A percentile compares a stretch with the other conserved stretches of the same genome.
These are phyloP conservation scores for Sinocyclocheilus grahami DNA, from an alignment of 2,113 vertebrate genomes.

Conservation along the genomic window DNA sequence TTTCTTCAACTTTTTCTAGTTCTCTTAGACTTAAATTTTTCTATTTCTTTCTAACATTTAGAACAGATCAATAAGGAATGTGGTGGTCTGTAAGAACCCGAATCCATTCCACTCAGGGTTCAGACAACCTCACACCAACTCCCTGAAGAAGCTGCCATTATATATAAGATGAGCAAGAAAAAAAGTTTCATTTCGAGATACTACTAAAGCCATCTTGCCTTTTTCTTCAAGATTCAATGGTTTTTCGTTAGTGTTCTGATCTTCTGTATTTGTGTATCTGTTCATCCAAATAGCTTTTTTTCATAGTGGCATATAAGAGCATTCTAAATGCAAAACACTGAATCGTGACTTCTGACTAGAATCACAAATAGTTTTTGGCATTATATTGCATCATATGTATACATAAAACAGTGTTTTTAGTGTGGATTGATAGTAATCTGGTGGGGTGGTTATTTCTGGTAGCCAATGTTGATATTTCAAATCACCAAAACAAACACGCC, in stretches of 20 bases:
- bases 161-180: not conserved
- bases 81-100: not conserved
- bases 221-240: not conserved
- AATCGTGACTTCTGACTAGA: not conserved
- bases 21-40: slow-evolving; percentile 2
- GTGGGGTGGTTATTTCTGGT: no score
- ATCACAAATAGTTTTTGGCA: not conserved
- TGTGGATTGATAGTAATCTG: not conserved
- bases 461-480: no score
- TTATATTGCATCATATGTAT: not conserved
- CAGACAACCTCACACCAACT: slow-evolving; percentile 3
- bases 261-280: not conserved
- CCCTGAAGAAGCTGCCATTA: not conserved
- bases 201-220: slow-evolving; percentile 8
- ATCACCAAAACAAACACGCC: no score
- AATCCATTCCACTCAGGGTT: slow-evolving; percentile 10
- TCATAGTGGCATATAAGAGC: not conserved
- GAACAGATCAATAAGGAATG: slow-evolving; percentile 20
- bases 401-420: not conserved
- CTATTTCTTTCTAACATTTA: slow-evolving; percentile 23
- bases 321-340: slow-evolving; percentile 8
- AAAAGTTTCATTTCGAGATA: not conserved
- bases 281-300: not conserved
- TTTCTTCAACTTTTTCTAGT: not conserved
- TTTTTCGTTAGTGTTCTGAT: not conserved